These are phyloP conservation scores for Coenobita brevimanus DNA, from an alignment of 1,140 invertebrate genomes.

Conservation along the genomic window DNA sequence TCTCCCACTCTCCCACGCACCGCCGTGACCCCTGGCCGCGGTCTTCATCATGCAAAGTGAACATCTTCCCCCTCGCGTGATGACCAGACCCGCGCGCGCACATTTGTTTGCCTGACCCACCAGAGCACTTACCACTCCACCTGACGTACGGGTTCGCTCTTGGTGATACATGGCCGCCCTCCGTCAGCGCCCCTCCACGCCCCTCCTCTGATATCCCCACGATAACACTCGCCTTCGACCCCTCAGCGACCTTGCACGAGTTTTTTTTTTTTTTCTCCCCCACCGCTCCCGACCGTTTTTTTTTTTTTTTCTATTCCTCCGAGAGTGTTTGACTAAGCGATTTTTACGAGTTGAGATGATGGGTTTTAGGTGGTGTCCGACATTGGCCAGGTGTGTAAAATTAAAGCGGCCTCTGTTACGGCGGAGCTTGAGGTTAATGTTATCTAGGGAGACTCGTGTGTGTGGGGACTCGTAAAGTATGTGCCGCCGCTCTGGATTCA, in stretches of 20 bases:
- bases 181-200: no score
- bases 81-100: not conserved
- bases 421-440: no score
- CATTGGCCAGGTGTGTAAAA: no score
- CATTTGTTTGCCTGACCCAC: constrained; percentile 19
- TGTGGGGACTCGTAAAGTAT: no score
- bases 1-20: constrained; percentile 14
- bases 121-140: not conserved
- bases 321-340: not conserved
- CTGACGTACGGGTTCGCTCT: not conserved
- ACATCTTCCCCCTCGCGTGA: constrained; percentile 17
- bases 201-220: not conserved
- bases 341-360: not conserved
- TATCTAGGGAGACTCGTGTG: no score
- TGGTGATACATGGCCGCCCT: not conserved
- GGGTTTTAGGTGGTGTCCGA: not conserved
- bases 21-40: constrained; percentile 20
- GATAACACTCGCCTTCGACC: not conserved
- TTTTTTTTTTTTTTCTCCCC: not conserved
- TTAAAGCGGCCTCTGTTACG: no score
- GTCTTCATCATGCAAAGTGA: constrained; percentile 38
- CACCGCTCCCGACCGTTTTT: not conserved
- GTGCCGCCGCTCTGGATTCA: no score
- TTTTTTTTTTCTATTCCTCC: not conserved
- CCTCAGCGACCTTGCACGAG: not conserved